Conservation (phyloP, 2,797 vertebrate species). For the Leuciscus waleckii region DNA sequence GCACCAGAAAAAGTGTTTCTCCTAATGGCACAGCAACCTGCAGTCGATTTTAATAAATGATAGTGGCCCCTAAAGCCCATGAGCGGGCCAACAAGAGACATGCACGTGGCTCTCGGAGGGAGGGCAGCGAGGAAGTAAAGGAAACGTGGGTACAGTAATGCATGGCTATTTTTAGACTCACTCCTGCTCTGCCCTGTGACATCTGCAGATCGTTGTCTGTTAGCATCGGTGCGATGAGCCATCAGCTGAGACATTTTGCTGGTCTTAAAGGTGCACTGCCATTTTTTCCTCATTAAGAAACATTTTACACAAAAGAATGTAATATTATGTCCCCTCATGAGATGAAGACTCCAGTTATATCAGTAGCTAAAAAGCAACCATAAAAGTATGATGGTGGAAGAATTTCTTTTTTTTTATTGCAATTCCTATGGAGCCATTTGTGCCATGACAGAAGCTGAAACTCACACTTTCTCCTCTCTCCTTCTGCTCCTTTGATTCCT, state of each 20-base stretch:
- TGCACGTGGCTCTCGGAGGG: neutral
- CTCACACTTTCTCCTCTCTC: slow-evolving; percentile 38
- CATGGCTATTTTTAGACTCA: slow-evolving; percentile 51
- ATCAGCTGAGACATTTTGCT: neutral
- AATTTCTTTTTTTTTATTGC: neutral
- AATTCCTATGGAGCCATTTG: neutral
- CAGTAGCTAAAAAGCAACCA: neutral
- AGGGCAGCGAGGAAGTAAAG: neutral
- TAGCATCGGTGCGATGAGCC: neutral
- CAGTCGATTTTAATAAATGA: slow-evolving; percentile 61
- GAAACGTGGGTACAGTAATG: slow-evolving; percentile 16
- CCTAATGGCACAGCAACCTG: slow-evolving; percentile 37
- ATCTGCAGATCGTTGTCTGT: slow-evolving; percentile 24
- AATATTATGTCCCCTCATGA: neutral
- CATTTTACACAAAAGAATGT: neutral
- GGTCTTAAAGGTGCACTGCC: neutral
- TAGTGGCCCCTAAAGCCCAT: slow-evolving; percentile 36
- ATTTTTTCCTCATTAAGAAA: slow-evolving; percentile 5
- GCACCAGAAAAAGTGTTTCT: slow-evolving; percentile 61
- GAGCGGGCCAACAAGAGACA: neutral
- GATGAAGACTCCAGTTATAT: neutral
- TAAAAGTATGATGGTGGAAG: neutral
- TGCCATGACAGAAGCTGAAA: neutral
- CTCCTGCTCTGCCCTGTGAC: slow-evolving; percentile 18
- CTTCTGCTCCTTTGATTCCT: slow-evolving; percentile 40